These are phyloP conservation scores for Drosophila siamana DNA, from an alignment of 2,888 invertebrate genomes.

Conservation along the genomic window DNA sequence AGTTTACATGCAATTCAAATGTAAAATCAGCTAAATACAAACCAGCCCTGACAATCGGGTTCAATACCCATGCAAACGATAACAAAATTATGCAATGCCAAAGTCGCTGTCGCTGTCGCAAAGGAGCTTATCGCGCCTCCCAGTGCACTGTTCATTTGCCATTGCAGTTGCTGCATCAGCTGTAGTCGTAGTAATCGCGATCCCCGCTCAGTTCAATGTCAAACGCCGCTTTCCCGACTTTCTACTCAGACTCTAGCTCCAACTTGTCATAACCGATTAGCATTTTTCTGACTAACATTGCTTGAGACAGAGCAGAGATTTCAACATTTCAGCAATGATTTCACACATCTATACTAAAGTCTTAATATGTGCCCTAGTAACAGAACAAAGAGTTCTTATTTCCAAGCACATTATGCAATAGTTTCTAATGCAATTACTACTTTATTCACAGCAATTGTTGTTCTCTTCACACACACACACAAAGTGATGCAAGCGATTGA, in stretches of 20 bases:
- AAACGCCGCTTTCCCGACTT: neutral
- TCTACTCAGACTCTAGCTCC: no score
- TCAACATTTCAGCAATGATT: neutral
- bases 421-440: no score
- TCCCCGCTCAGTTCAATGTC: neutral
- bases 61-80: slow-evolving; percentile 53
- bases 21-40: slow-evolving; percentile 9
- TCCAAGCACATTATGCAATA: no score
- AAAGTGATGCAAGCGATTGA: neutral
- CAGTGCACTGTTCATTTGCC: slow-evolving; percentile 33
- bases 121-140: slow-evolving; percentile 32
- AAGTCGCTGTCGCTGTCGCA: neutral
- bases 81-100: slow-evolving; percentile 51
- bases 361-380: neutral
- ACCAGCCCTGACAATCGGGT: slow-evolving; percentile 19
- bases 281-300: no score
- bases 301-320: no score
- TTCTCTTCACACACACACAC: no score
- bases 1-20: slow-evolving; percentile 48
- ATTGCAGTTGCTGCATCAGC: neutral
- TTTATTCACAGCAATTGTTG: neutral
- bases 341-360: neutral
- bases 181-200: neutral
- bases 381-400: neutral
- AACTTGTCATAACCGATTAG: no score